Evolutionary conservation across 2,797 vertebrate species (phyloP).

Genomic region (Molossus alvarezi): DNA sequence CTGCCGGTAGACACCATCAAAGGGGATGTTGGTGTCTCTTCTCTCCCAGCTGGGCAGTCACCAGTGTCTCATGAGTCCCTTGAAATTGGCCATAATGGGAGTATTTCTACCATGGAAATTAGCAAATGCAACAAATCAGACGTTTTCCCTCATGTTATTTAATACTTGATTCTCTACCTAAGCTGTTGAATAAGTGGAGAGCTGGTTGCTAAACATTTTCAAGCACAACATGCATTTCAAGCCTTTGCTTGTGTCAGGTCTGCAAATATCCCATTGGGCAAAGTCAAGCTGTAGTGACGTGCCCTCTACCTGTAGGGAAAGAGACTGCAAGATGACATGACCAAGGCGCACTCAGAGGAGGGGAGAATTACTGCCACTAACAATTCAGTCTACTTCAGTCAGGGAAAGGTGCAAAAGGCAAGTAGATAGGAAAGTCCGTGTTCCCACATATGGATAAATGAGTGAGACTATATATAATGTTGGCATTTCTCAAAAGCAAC

Average conservation of each 20-base stretch:
- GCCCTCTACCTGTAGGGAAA: not conserved
- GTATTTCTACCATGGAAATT: not conserved
- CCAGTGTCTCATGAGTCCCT: not conserved
- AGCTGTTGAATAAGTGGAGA: not conserved
- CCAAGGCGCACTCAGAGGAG: not conserved
- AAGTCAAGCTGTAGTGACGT: not conserved
- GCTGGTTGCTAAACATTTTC: not conserved
- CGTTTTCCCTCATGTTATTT: not conserved
- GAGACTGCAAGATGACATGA: not conserved
- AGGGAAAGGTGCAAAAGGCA: not conserved
- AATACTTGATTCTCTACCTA: not conserved
- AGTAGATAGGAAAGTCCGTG: not conserved
- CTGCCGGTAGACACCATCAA: not conserved
- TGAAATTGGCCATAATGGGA: not conserved
- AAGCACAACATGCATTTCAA: not conserved
- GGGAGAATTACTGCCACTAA: not conserved
- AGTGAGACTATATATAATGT: not conserved
- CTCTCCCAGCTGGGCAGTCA: not conserved
- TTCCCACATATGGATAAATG: not conserved
- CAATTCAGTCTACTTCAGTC: not conserved
- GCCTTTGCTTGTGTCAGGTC: not conserved
- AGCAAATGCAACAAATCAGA: not conserved
- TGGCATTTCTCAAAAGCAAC: constrained; percentile 6
- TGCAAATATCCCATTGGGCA: not conserved
- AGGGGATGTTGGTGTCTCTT: no score